phyloP scores from a whole-genome alignment of 2,113 vertebrate genomes.

The Puma concolor region DNA sequence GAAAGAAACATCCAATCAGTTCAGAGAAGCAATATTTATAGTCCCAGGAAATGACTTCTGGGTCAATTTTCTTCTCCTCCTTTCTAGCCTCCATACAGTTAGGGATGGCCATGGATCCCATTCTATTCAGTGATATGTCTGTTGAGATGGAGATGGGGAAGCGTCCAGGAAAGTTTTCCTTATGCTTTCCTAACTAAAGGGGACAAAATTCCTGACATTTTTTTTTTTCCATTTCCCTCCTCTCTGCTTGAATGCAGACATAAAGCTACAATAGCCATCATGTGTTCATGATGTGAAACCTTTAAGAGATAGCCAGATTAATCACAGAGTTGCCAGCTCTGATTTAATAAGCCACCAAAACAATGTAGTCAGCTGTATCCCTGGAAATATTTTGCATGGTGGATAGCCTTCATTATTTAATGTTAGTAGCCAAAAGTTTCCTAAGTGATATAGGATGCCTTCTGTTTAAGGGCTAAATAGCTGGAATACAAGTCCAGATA shows the following conservation, averaged over 20 bases:
- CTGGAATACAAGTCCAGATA: background rate
- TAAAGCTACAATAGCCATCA: background rate
- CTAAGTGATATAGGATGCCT: background rate
- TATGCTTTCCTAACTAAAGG: background rate
- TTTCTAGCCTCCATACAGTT: too few species aligned
- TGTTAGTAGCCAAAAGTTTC: background rate
- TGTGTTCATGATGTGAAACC: conserved; percentile 9
- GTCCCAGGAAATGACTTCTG: background rate
- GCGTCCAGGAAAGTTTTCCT: background rate
- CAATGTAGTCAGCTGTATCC: background rate
- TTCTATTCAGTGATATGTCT: background rate
- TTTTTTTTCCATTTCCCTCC: background rate
- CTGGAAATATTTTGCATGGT: background rate
- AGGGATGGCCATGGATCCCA: background rate
- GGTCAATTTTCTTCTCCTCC: background rate
- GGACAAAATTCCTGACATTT: background rate
- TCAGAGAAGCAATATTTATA: background rate
- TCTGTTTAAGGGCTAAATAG: background rate
- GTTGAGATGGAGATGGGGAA: background rate
- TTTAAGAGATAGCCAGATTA: background rate
- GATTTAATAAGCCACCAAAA: background rate
- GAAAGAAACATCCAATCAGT: background rate
- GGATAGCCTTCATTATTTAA: background rate
- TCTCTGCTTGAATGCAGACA: conserved; percentile 17
- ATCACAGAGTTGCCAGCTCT: background rate